These are phyloP conservation scores for Esox masquinongy DNA, from an alignment of 2,797 vertebrate genomes.

Conservation along the genomic window DNA sequence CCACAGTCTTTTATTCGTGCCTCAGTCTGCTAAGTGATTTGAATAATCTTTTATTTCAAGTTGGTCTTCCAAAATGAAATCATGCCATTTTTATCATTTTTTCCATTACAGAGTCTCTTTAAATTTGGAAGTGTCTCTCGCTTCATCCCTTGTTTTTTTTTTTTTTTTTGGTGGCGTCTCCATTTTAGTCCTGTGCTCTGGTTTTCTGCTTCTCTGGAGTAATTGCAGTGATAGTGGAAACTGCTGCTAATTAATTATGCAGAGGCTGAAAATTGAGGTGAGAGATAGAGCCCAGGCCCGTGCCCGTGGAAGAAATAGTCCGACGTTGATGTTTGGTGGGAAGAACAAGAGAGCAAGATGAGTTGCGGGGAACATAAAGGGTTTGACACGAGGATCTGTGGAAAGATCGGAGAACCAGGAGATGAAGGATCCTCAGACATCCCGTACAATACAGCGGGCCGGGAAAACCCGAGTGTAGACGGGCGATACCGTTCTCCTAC, in stretches of 20 bases:
- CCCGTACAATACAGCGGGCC: slow-evolving; percentile 4
- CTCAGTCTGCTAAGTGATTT: slow-evolving; percentile 42
- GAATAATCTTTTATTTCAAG: slow-evolving; percentile 19
- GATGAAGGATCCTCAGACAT: neutral
- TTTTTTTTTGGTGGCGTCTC: slow-evolving; percentile 55
- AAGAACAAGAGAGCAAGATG: slow-evolving; percentile 43
- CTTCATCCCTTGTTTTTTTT: slow-evolving; percentile 50
- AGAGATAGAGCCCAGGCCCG: slow-evolving; percentile 51
- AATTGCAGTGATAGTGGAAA: slow-evolving; percentile 80
- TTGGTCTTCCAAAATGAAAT: slow-evolving; percentile 63
- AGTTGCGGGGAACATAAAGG: too few relatives aligned
- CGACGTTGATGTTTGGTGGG: slow-evolving; percentile 27
- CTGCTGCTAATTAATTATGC: slow-evolving; percentile 82
- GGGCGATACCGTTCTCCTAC: slow-evolving; percentile 8
- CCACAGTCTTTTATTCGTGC: slow-evolving; percentile 27
- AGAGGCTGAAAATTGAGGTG: slow-evolving; percentile 80
- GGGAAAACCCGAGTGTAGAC: slow-evolving; percentile 33
- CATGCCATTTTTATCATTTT: slow-evolving; percentile 41
- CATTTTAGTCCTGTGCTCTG: slow-evolving; percentile 60
- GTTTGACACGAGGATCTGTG: slow-evolving; percentile 62
- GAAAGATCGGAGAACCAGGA: slow-evolving; percentile 23
- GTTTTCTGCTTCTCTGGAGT: slow-evolving; percentile 65
- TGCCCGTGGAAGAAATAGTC: slow-evolving; percentile 48
- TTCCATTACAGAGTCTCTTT: slow-evolving; percentile 51
- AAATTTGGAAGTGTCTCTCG: slow-evolving; percentile 13